These are phyloP conservation scores for Myiozetetes cayanensis DNA, from an alignment of 2,113 vertebrate species.

Conservation along the genomic window DNA sequence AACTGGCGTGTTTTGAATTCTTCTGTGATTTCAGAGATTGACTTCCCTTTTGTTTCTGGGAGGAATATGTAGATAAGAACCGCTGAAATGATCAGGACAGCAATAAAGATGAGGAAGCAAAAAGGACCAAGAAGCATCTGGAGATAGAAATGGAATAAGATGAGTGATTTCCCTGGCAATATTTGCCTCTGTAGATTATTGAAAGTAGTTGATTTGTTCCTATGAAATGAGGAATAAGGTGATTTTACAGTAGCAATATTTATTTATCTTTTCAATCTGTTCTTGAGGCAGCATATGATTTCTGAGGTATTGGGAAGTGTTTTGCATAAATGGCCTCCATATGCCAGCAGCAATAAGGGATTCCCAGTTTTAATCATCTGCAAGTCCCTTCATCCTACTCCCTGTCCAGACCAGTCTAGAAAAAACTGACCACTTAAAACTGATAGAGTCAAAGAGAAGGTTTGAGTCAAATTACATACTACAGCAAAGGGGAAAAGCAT, in stretches of 20 bases:
- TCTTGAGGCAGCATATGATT: background rate
- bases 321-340: background rate
- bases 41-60: slow-evolving; percentile 80
- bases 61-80: slow-evolving; percentile 73
- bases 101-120: slow-evolving; percentile 83
- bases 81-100: slow-evolving; percentile 50
- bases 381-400: background rate
- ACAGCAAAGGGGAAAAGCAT: slow-evolving; percentile 68
- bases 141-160: slow-evolving; percentile 2
- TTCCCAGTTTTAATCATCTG: background rate
- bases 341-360: background rate
- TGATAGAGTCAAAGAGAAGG: background rate
- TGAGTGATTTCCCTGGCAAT: background rate
- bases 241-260: background rate
- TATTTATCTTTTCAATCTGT: background rate
- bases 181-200: background rate
- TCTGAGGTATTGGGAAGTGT: background rate
- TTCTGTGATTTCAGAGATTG: slow-evolving; percentile 75
- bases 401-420: background rate
- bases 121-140: slow-evolving; percentile 78
- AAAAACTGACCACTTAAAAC: background rate
- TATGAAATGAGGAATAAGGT: background rate
- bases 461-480: slow-evolving; percentile 33
- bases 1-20: slow-evolving; percentile 70
- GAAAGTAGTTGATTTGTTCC: background rate